Base-by-base conservation (phyloP, 1,140 invertebrate genomes). In the Heliconius nattereri region DNA sequence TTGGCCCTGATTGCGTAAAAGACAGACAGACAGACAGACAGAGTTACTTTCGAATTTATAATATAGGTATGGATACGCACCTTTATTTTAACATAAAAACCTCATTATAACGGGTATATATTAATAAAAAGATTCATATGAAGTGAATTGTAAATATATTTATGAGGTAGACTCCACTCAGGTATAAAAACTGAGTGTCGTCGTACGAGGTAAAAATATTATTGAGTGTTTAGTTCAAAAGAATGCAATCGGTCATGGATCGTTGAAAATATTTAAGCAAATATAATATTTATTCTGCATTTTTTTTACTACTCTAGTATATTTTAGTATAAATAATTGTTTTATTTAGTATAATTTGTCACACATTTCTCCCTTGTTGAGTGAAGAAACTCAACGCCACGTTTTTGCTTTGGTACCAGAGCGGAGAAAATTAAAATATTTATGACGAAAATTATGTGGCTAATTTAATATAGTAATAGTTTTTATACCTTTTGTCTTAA, bases 91-190 rank as follows among this genome's bases (percentile, higher is more conserved):
- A 35, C 73, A 79, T 75, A 79, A 37, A 72, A 74, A 73, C 1
- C 52, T 74, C 72, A 74, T 78, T 66, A 66, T 66, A 66, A 66
- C 60, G 60, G 60, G 13, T 29, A 66, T 66, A 26, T 66, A 66
- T 66, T 66, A 66, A 66, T 29, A 66, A 66, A 60, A 66, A 29
- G 5, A 8, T 26, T 29, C 60, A 76, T 35, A 66, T 70, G 54
- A 45, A 70, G 75, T 40, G 57, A 76, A 76, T 32, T 40, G 75
- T 60, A 70, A 66, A 76, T 37, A 66, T 76, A 54, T 76, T 60
- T 40, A 60, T 66, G 20, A 70, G 7, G 37, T 32, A 66, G 60
- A 26, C 26, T 8, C 26, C 26, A 6, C 26, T 66, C 2, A 66
- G 13, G 3, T 66, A 66, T 16, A 29, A n/a, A 29, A 66, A 66